phyloP scores from a whole-genome alignment of 2,113 vertebrate species.

The Hyperoodon ampullatus region DNA sequence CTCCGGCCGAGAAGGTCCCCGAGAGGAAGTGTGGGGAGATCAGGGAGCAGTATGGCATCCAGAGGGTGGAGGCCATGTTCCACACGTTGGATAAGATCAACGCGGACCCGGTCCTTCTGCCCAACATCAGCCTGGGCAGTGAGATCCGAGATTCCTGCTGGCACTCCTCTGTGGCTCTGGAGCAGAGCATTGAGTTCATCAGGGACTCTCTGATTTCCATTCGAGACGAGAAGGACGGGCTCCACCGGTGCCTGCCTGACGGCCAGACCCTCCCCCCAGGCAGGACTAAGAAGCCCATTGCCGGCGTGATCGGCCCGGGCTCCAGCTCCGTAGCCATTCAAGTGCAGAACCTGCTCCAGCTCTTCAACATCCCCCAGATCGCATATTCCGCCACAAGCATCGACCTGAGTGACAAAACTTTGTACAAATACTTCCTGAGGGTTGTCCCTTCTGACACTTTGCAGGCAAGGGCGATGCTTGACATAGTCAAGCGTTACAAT shows the following conservation, averaged over 20 bases:
- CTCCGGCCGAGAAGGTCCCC: constrained; percentile 96
- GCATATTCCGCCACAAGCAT: constrained; percentile 99
- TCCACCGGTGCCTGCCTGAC: constrained; percentile 94
- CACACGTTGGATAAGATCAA: constrained; percentile 98
- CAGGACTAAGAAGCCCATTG: constrained; percentile 95
- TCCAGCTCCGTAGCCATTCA: constrained; percentile 99
- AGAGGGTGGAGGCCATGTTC: constrained; percentile 99
- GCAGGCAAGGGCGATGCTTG: constrained; percentile 97
- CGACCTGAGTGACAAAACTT: constrained; percentile 97
- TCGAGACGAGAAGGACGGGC: constrained; percentile 94
- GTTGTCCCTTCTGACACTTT: constrained; percentile 98
- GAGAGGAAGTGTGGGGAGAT: constrained; percentile 98
- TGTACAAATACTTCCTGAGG: constrained; percentile 98
- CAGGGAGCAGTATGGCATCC: constrained; percentile 98
- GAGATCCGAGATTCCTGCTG: constrained; percentile 99
- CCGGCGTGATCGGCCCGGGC: constrained; percentile 97
- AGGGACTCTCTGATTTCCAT: constrained; percentile 98
- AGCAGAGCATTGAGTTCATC: constrained; percentile 99
- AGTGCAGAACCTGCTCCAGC: constrained; percentile 98
- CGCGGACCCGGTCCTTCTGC: constrained; percentile 92
- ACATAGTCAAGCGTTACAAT: constrained; percentile 98
- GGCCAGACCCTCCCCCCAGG: constrained; percentile 88
- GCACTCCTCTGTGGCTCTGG: constrained; percentile 98
- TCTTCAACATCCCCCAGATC: constrained; percentile 99
- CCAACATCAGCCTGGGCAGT: constrained; percentile 97